These are phyloP conservation scores for Platypus cylindrus DNA, from an alignment of 2,888 invertebrate genomes.

Conservation along the genomic window DNA sequence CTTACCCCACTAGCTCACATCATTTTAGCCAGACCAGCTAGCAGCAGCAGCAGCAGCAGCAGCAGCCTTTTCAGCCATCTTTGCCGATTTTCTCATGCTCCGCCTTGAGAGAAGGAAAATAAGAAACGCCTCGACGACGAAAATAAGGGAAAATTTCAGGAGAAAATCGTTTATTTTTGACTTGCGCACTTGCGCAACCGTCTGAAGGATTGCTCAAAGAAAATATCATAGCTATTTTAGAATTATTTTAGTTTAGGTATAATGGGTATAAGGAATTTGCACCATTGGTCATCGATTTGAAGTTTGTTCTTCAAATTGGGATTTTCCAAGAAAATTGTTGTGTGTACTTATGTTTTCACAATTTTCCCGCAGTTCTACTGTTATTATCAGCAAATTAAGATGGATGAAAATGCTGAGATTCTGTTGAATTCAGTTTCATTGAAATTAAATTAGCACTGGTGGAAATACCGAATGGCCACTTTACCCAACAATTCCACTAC, in stretches of 20 bases:
- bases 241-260: too few relatives aligned
- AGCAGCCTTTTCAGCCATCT: conserved; percentile 13
- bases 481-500: too few relatives aligned
- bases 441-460: too few relatives aligned
- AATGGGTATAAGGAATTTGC: not conserved
- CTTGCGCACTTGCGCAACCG: conserved; percentile 28
- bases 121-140: conserved; percentile 30
- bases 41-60: conserved; percentile 6
- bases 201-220: conserved; percentile 25
- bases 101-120: conserved; percentile 23
- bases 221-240: conserved; percentile 18
- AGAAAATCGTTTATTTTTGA: conserved; percentile 35
- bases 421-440: too few relatives aligned
- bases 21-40: conserved; percentile 11
- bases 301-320: too few relatives aligned
- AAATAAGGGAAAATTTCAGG: conserved; percentile 33
- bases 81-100: conserved; percentile 15
- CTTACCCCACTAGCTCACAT: conserved; percentile 8
- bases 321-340: too few relatives aligned
- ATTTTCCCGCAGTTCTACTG: too few relatives aligned
- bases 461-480: too few relatives aligned
- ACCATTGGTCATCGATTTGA: too few relatives aligned
- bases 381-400: too few relatives aligned
- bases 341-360: too few relatives aligned
- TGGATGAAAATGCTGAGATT: too few relatives aligned